Conservation (phyloP, 2,797 vertebrate genomes). For the Poeciliopsis turneri region DNA sequence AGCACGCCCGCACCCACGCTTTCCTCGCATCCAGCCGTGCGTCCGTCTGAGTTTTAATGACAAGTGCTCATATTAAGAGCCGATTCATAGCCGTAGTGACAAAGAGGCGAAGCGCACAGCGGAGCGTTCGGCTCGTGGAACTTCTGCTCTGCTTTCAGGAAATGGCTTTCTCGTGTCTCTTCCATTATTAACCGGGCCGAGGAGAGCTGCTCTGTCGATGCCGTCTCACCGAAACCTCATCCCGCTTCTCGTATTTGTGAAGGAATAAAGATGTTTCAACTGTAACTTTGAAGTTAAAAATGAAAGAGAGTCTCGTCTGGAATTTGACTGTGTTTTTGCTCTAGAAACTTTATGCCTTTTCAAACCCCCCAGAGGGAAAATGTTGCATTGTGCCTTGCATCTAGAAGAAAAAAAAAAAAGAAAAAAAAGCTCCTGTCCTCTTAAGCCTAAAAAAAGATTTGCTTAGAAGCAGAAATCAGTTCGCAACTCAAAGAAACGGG, state of each 20-base stretch:
- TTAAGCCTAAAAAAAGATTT: slow-evolving; percentile 11
- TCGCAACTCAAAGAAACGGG: slow-evolving; percentile 28
- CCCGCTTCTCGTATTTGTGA: slow-evolving; percentile 28
- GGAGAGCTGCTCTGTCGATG: slow-evolving; percentile 24
- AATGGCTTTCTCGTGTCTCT: slow-evolving; percentile 71
- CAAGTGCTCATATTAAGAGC: slow-evolving; percentile 64
- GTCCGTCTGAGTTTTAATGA: slow-evolving; percentile 61
- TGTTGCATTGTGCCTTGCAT: slow-evolving; percentile 14
- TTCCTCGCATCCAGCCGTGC: slow-evolving; percentile 4
- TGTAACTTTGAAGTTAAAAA: not conserved
- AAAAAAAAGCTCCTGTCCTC: slow-evolving; percentile 4
- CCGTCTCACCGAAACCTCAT: slow-evolving; percentile 2
- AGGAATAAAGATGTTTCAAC: slow-evolving; percentile 40
- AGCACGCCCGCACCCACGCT: not conserved
- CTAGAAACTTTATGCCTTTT: slow-evolving; percentile 15
- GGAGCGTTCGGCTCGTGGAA: slow-evolving; percentile 33
- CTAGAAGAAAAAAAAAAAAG: slow-evolving; percentile 26
- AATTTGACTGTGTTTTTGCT: slow-evolving; percentile 8
- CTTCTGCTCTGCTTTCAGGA: slow-evolving; percentile 59
- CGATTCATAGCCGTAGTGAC: slow-evolving; percentile 57
- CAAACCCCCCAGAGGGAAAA: not conserved
- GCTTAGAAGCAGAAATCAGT: slow-evolving; percentile 23
- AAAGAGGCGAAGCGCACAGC: slow-evolving; percentile 56
- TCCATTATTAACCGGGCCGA: slow-evolving; percentile 56
- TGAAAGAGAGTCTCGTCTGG: slow-evolving; percentile 10